Evolutionary conservation across 30 jellyfish, hydroid and myxozoan species (phyloP).

Genomic region (Aurelia coerulea): DNA sequence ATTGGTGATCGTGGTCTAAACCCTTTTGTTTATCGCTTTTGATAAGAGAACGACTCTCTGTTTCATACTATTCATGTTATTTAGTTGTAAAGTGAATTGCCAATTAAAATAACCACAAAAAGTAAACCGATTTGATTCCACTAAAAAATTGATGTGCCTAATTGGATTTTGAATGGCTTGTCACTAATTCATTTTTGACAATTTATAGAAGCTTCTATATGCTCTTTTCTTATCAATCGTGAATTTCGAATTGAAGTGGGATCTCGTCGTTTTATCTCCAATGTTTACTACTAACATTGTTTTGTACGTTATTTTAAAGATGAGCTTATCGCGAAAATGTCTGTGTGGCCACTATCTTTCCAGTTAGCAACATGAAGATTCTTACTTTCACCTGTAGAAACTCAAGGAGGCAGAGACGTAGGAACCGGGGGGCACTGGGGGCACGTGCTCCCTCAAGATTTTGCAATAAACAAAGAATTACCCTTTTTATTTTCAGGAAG

Average conservation of each 20-base stretch:
- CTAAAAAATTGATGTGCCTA: slow-evolving; percentile 36
- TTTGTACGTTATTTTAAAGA: too few relatives aligned
- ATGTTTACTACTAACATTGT: too few relatives aligned
- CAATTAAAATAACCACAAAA: slow-evolving; percentile 52
- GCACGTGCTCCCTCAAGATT: too few relatives aligned
- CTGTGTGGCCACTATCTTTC: too few relatives aligned
- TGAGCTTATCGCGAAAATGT: too few relatives aligned
- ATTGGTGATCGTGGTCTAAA: not conserved
- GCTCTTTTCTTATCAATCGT: not conserved
- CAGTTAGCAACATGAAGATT: too few relatives aligned
- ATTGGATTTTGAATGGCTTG: slow-evolving; percentile 42
- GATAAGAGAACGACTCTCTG: slow-evolving; percentile 10
- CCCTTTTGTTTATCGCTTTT: not conserved
- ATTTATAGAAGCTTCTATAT: slow-evolving; percentile 7
- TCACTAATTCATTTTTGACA: slow-evolving; percentile 28
- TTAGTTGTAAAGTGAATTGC: slow-evolving; percentile 37
- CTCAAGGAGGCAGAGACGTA: too few relatives aligned
- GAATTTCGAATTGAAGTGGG: not conserved
- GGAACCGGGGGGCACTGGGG: too few relatives aligned
- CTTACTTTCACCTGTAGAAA: too few relatives aligned
- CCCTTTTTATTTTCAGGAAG: too few relatives aligned
- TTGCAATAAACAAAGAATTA: too few relatives aligned
- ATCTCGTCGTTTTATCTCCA: not conserved
- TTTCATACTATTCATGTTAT: not conserved
- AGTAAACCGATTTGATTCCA: slow-evolving; percentile 56